Base-by-base conservation (phyloP, 2,888 invertebrate genomes). In the Eilema griseolum region DNA sequence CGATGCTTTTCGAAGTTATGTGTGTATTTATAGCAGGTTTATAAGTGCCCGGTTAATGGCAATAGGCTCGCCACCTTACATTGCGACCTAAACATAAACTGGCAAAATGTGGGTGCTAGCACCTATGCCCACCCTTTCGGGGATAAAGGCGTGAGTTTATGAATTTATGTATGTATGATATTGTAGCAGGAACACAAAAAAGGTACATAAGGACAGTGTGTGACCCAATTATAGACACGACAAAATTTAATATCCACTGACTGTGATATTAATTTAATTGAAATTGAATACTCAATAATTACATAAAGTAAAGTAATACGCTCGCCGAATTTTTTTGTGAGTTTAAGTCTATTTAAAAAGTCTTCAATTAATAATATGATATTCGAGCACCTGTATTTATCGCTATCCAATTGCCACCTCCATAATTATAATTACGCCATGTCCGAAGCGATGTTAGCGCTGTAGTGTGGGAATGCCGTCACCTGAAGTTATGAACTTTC, bases 401-500 rank as follows among this genome's bases (percentile, higher is more conserved):
- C 24, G 33, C 23, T 56, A 52, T 31, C 20, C 59, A 76, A 74
- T 64, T 83, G 66, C 78, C 86, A 61, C 77, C 69, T 84, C 82
- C 79, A 83, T 69, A n/a, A 61, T 57, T 69, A 70, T 77, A 78
- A 81, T 84, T 79, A 61, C 64, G 72, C 67, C 69, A 77, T 71
- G 70, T 76, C 73, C 77, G 62, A 60, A 66, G 75, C 73, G 71
- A 75, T 88, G 86, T 89, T 85, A 65, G 76, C 73, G 71, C 75
- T 88, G 87, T 89, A 85, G 88, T 91, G 88, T 92, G 94, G 89
- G 94, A 94, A 92, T 82, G 82, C 79, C 89, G 90, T 90, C 94
- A 94, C 94, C 94, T 94, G 93, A 89, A 90, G 90, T 90, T 89
- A 79, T 81, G 81, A 90, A 91, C 88, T 90, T 89, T 83, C 83